These are phyloP conservation scores for Norana najaformis DNA, from an alignment of 2,888 invertebrate species.

Conservation along the genomic window DNA sequence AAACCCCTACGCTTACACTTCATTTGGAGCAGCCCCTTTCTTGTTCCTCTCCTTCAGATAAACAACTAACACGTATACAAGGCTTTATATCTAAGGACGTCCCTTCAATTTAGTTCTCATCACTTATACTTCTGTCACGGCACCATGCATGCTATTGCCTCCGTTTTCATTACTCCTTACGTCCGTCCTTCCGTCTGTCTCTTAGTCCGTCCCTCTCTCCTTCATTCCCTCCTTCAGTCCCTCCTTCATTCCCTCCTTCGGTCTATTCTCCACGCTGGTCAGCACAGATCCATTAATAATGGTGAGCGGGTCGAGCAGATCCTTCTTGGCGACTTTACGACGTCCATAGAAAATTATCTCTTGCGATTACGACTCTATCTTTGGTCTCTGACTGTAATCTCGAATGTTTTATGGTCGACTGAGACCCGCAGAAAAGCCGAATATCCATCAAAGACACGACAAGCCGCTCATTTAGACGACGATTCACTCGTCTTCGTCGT, in stretches of 20 bases:
- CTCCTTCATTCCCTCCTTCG: not conserved
- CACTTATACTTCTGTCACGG: not conserved
- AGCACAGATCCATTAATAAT: not conserved
- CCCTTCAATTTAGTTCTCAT: slow-evolving; percentile 23
- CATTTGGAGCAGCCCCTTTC: not conserved
- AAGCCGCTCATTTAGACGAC: too few relatives aligned
- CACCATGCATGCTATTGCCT: not conserved
- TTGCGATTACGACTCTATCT: slow-evolving; percentile 19
- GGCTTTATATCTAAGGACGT: not conserved
- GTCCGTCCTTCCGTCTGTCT: not conserved
- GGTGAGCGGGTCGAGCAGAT: not conserved
- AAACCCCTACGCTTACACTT: not conserved
- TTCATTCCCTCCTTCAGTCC: not conserved
- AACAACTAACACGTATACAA: not conserved
- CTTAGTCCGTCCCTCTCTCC: not conserved
- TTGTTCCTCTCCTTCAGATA: not conserved
- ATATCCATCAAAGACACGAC: not conserved
- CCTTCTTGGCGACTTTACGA: slow-evolving; percentile 10
- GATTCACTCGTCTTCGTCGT: not conserved
- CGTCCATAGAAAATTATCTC: slow-evolving; percentile 26
- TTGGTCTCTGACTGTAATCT: slow-evolving; percentile 25
- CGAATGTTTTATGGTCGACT: slow-evolving; percentile 20
- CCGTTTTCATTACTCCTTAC: not conserved
- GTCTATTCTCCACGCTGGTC: not conserved
- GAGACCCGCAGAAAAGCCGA: slow-evolving; percentile 15